Evolutionary conservation across 2,113 vertebrate genomes (phyloP), one percentile per base, ranked within the genome.

Genomic region (Takifugu flavidus): DNA sequence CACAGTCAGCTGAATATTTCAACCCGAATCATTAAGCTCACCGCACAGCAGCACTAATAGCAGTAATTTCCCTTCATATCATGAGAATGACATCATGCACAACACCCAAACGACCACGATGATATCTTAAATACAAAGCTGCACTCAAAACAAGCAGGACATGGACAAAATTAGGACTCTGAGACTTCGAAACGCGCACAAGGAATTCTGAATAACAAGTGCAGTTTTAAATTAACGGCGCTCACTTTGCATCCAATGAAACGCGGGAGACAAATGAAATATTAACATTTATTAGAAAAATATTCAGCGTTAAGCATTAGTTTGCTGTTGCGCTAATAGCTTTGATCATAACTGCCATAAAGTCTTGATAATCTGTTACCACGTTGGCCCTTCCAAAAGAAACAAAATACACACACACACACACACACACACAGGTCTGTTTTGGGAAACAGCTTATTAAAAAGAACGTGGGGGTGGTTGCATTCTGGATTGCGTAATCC

Each of bases 401-500:
- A 50, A 50, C 5, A 25, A 61, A 50, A 39, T 11, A 39, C 34
- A 39, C 7, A 39, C 34, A 39, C 15, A 43, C 44, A 52, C 66
- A 45, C 44, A 65, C 28, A 47, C 13, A 20, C 28, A 25, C 57
- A 60, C 50, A 50, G 39, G 59, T 80, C 59, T 78, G 74, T 82
- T 87, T 82, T 69, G 75, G 82, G 79, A 84, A 84, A 70, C 45
- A 28, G 80, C 65, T 73, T 78, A 80, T 80, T 82, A 75, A 82
- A 82, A 72, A 65, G 69, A 81, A 59, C 56, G 56, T 76, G 82
- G 77, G 80, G 82, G 78, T 55, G 78, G 68, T 49, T 66, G 78
- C 70, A 80, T 84, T 79, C 76, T 78, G 6, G 56, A 86, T 84
- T 86, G 80, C 70, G 62, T 84, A 87, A 87, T 82, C 67, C 75